Conservation (phyloP, 2,113 vertebrate species). For the Girardinichthys multiradiatus region DNA sequence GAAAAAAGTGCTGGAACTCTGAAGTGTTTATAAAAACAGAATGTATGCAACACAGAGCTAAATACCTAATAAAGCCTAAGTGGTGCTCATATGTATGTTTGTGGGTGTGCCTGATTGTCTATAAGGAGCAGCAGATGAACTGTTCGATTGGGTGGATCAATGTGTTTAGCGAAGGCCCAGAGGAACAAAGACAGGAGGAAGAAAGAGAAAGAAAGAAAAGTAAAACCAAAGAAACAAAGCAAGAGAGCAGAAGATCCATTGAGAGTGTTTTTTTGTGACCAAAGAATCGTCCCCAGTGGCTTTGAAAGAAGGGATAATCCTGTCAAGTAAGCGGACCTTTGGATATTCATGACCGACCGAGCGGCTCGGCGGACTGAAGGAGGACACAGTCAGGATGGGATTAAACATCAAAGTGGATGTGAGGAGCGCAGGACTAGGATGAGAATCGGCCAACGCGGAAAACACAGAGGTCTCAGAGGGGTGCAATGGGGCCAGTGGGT, state of each 20-base stretch:
- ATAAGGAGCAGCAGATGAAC: constrained; percentile 73
- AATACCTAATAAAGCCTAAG: constrained; percentile 19
- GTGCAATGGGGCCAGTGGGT: constrained; percentile 43
- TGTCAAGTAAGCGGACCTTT: constrained; percentile 82
- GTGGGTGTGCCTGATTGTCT: constrained; percentile 51
- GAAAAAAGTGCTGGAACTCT: background rate
- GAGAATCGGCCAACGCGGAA: constrained; percentile 50
- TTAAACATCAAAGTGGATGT: constrained; percentile 83
- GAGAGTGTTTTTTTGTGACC: constrained; percentile 78
- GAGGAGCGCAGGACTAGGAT: constrained; percentile 67
- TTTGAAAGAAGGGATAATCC: constrained; percentile 84
- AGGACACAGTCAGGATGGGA: constrained; percentile 79
- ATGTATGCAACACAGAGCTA: background rate
- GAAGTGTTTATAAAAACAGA: constrained; percentile 2
- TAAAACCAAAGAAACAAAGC: constrained; percentile 72
- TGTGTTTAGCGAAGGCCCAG: constrained; percentile 73
- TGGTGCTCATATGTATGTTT: constrained; percentile 19
- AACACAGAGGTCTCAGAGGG: constrained; percentile 59
- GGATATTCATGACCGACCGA: constrained; percentile 84
- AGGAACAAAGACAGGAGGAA: constrained; percentile 75
- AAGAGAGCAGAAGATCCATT: constrained; percentile 76
- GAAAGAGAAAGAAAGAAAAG: constrained; percentile 49
- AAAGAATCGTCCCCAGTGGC: constrained; percentile 73
- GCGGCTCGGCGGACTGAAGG: constrained; percentile 74
- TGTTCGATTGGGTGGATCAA: constrained; percentile 73